Base-by-base conservation (phyloP, 2,113 vertebrate species). In the Hystrix cristata region DNA sequence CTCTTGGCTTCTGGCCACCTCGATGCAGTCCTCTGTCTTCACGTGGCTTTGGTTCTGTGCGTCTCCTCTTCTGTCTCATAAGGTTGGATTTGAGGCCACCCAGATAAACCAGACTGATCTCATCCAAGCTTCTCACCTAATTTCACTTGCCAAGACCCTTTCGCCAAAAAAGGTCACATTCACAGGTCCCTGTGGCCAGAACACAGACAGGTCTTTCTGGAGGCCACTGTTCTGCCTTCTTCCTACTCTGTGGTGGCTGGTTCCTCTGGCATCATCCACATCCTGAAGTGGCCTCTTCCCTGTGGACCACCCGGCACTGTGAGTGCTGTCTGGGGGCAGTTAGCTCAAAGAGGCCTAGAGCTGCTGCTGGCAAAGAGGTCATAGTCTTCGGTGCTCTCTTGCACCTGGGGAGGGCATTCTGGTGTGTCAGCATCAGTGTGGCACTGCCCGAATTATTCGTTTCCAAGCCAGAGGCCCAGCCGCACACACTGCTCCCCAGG, bases 241-340 rank as follows among this genome's bases (percentile, higher is more conserved):
- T 0, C 38, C 8, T 1, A 5, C 16, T 31, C 19, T 0, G 0
- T 2, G 16, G 21, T 7, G 9, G 14, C 74, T 25, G 46, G 21
- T 10, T 12, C 53, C 82, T 60, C 27, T 7, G 38, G 79, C 7
- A 11, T 34, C 2, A 0, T 23, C 7, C 23, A 11, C 9, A 15
- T 55, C 64, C 60, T 62, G 53, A 81, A 27, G 55, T 34, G 76
- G 4, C 8, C 57, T 55, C 5, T 57, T 72, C 51, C 0, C 13
- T 14, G 6, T 0, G 23, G 74, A 62, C 57, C 7, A 19, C 69
- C 43, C 4, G 10, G 46, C 29, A 21, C 57, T n/a, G 53, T 7
- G 25, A 55, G 23, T 72, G 4, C 60, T 19, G 25, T 74, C 48
- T 23, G 90, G 57, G 18, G 62, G 80, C 57, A 7, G 16, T 82